Evolutionary conservation across 1,140 invertebrate genomes (phyloP), one percentile per base, ranked within the genome.

Genomic region (Cherax destructor): DNA sequence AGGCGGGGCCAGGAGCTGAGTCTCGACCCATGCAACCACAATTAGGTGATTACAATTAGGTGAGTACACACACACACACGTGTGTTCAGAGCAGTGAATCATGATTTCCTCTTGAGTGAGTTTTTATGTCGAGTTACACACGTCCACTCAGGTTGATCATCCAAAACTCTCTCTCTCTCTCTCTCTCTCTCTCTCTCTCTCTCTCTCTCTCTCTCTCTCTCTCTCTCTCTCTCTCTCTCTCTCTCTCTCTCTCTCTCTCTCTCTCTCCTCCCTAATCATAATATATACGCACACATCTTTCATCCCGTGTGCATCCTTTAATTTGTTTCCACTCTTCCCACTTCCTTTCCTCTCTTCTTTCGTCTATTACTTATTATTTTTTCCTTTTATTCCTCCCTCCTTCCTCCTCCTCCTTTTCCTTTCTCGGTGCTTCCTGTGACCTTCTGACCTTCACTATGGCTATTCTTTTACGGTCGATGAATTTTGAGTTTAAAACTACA

Each of bases 181-280:
- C 30, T 41, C 30, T 18, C 65, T 18, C 65, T 69, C 65, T 69
- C 65, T 69, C 65, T 69, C 65, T 69, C 65, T 69, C 65, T 69
- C 65, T 69, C 65, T 69, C 65, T 69, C 65, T 69, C 65, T 69
- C 65, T 69, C 65, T 69, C 65, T 69, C 65, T 69, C 65, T 69
- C 65, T 69, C 65, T 69, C 65, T 69, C 65, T 69, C 65, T 69
- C 30, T 41, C 30, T 41, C 30, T 41, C 30, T 1, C 30, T 41
- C 30, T 2, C 30, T 41, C 30, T 41, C 30, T 41, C 30, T 41
- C 30, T 41, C 30, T 41, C 30, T 2, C 30, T 41, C 30, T 41
- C 30, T 41, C 30, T 2, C 30, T 41, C 30, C 30, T 41, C 30
- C 0, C 30, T 1, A 41, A 41, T 41, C 30, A 41, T 41, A 0